Evolutionary conservation across 37 sponge, comb jelly and placozoan species (phyloP).

Genomic region (Spongilla lacustris): DNA sequence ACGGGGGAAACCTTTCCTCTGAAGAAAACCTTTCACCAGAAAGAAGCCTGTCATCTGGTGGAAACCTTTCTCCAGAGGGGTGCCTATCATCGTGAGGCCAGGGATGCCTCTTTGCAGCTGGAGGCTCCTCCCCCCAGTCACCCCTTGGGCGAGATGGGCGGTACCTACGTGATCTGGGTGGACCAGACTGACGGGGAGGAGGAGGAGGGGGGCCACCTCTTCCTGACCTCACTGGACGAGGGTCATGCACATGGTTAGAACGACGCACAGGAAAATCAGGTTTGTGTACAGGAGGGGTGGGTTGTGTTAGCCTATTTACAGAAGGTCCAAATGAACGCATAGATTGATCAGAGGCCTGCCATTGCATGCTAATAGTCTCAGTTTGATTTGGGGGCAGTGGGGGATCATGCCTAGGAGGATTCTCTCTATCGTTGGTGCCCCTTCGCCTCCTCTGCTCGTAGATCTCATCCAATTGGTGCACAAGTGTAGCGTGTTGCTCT

Average conservation of each 20-base stretch:
- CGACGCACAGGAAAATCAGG: not conserved
- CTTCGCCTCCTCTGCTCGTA: conserved; percentile 42
- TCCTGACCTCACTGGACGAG: not conserved
- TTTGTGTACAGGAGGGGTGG: not conserved
- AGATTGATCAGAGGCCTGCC: not conserved
- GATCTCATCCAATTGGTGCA: conserved; percentile 44
- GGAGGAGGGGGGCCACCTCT: not conserved
- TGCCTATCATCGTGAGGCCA: not conserved
- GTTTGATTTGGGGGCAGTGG: not conserved
- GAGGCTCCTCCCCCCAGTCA: not conserved
- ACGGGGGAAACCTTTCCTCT: not conserved
- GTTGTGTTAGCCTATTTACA: not conserved
- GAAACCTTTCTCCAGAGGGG: not conserved
- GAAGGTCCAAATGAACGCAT: not conserved
- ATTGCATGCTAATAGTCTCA: not conserved
- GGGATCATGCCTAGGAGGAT: not conserved
- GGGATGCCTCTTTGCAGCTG: not conserved
- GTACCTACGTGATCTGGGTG: not conserved
- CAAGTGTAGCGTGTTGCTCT: conserved; percentile 30
- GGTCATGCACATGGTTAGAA: not conserved
- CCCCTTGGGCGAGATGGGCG: not conserved
- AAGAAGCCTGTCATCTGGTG: not conserved
- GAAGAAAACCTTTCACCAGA: not conserved
- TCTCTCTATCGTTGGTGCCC: not conserved
- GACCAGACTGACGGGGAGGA: not conserved